phyloP scores from a whole-genome alignment of 2,797 vertebrate species.

The Coranthus polyacanthus region DNA sequence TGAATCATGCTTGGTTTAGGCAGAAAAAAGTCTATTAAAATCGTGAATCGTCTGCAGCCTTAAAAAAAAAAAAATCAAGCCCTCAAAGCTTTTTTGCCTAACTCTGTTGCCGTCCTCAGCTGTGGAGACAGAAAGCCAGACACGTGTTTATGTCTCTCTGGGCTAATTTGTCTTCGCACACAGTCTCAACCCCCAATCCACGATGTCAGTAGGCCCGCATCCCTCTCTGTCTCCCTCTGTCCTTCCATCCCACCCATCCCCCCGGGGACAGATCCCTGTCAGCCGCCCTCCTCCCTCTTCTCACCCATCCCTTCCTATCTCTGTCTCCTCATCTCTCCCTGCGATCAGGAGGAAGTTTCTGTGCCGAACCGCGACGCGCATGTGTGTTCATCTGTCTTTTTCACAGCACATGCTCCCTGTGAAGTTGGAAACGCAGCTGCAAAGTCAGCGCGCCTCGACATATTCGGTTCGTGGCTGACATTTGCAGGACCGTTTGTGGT shows the following conservation, averaged over 20 bases:
- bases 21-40: not conserved
- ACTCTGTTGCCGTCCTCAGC: not conserved
- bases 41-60: not conserved
- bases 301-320: slow-evolving; percentile 6
- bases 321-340: slow-evolving; percentile 13
- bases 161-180: slow-evolving; percentile 21
- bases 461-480: slow-evolving; percentile 32
- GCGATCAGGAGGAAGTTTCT: not conserved
- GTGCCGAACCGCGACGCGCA: not conserved
- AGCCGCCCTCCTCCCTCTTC: slow-evolving; percentile 23
- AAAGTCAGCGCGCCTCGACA: slow-evolving; percentile 20
- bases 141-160: slow-evolving; percentile 15
- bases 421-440: slow-evolving; percentile 10
- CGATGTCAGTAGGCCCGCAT: slow-evolving; percentile 16
- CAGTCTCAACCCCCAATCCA: slow-evolving; percentile 26
- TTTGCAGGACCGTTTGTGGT: slow-evolving; percentile 16
- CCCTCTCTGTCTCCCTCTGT: slow-evolving; percentile 18
- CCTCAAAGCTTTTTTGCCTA: not conserved
- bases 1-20: not conserved
- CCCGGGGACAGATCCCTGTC: slow-evolving; percentile 42
- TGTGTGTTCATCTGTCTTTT: not conserved
- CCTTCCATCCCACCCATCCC: slow-evolving; percentile 35
- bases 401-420: not conserved
- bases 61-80: too few species aligned
- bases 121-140: slow-evolving; percentile 14